These are phyloP conservation scores for Ibycter americanus DNA, from an alignment of 2,797 vertebrate genomes.

Conservation along the genomic window DNA sequence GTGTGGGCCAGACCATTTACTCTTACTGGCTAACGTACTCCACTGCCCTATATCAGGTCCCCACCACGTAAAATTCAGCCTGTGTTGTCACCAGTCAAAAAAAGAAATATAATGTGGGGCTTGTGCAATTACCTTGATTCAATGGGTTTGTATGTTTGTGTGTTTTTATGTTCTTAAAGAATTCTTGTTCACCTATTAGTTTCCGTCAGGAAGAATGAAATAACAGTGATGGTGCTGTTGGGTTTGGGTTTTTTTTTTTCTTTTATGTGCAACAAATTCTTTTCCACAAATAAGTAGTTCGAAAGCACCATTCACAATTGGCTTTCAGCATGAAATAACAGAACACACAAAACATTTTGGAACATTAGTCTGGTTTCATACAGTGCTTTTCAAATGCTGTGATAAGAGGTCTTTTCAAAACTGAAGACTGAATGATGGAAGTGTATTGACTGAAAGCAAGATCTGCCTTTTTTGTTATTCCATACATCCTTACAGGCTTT, in stretches of 20 bases:
- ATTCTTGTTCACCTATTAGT: background rate
- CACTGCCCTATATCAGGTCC: background rate
- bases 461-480: background rate
- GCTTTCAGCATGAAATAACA: background rate
- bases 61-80: background rate
- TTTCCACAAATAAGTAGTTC: background rate
- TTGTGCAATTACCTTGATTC: background rate
- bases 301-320: background rate
- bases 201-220: background rate
- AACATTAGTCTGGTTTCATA: background rate
- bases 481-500: background rate
- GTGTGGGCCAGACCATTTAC: background rate
- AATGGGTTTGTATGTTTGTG: background rate
- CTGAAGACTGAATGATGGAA: background rate
- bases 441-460: background rate
- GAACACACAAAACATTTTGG: background rate
- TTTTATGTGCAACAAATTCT: background rate
- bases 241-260: background rate
- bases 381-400: background rate
- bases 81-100: background rate
- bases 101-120: background rate
- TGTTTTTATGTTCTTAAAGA: background rate
- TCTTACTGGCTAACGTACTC: background rate
- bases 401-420: background rate
- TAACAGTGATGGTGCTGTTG: background rate